Conservation (phyloP, 2,888 invertebrate species). For the Mythimna lalbum region DNA sequence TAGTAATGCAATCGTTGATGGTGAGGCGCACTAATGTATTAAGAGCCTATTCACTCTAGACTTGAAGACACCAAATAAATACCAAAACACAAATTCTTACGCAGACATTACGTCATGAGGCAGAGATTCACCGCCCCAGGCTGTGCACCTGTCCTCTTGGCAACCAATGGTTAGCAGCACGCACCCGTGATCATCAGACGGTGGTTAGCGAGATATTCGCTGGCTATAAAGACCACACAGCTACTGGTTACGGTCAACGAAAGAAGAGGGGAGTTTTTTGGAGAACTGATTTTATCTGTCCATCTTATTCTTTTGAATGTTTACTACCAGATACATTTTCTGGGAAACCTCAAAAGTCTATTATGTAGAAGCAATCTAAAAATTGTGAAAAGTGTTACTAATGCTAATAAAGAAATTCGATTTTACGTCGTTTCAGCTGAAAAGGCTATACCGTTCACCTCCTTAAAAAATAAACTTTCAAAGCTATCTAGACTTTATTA, state of each 20-base stretch:
- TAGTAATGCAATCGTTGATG: too few relatives aligned
- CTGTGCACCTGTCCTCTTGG: constrained; percentile 44
- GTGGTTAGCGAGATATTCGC: constrained; percentile 18
- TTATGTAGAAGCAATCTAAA: constrained; percentile 11
- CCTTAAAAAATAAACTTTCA: constrained; percentile 13
- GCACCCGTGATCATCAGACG: constrained; percentile 24
- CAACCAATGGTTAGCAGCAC: constrained; percentile 47
- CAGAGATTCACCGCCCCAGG: constrained; percentile 37
- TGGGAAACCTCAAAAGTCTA: not conserved
- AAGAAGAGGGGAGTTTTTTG: not conserved
- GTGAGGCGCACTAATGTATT: too few relatives aligned
- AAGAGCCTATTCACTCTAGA: too few relatives aligned
- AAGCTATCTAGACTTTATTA: constrained; percentile 19
- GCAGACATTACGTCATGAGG: constrained; percentile 10
- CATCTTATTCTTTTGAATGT: not conserved
- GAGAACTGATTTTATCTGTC: too few relatives aligned
- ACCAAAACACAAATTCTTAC: constrained; percentile 1
- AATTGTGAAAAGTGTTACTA: constrained; percentile 33
- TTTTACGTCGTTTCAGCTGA: constrained; percentile 6
- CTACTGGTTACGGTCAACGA: constrained; percentile 5
- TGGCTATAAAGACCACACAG: constrained; percentile 41
- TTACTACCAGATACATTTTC: not conserved
- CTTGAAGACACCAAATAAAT: not conserved
- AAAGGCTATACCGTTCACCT: constrained; percentile 25
- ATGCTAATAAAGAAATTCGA: constrained; percentile 37